Evolutionary conservation across 2,797 vertebrate genomes (phyloP), one percentile per base, ranked within the genome.

Genomic region (Eptatretus atami): DNA sequence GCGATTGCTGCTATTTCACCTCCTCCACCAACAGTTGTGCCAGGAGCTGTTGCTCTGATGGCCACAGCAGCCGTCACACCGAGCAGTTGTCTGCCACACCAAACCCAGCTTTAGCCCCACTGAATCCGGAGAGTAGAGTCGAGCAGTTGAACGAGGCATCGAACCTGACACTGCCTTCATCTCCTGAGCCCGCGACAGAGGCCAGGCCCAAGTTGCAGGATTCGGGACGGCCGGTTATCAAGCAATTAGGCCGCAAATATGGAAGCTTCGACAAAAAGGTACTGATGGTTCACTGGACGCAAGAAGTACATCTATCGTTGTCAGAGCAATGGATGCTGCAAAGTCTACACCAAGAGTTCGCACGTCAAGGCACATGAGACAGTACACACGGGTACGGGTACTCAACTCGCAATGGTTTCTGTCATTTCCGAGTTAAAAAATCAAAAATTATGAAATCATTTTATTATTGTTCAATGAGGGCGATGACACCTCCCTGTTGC

Each of bases 331-430:
- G 57, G 57, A 12, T 61, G 57, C 57, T 12, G 57, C 57, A 61
- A 61, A 24, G 24, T 61, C 24, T 61, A 61, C 57, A 61, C 57
- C 15, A 61, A 61, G 57, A 61, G 57, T 24, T 61, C 57, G 12
- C 57, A 61, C 57, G 2, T 61, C 9, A 61, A 61, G 57, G 57
- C 57, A 24, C 57, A 61, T 24, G 9, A n/a, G 9, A n/a, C 57
- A 12, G 12, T 10, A 12, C 57, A 61, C 57, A 61, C 57, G 24
- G 57, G 57, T 61, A 25, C n/a, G 57, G 2, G 57, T 61, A n/a
- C 57, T 6, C 31, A 44, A 44, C 31, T 44, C 31, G 6, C 31
- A 44, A 44, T 44, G 31, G 31, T 44, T 8, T 44, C 6, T 44
- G 6, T 44, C 6, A 4, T 5, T 44, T 44, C 31, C 31, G 4